Percentiles rank a stretch among this genome's conserved stretches.
Evolutionary conservation across 37 sponge, comb jelly and placozoan species (phyloP).

Genomic region (Halichondria panicea): DNA sequence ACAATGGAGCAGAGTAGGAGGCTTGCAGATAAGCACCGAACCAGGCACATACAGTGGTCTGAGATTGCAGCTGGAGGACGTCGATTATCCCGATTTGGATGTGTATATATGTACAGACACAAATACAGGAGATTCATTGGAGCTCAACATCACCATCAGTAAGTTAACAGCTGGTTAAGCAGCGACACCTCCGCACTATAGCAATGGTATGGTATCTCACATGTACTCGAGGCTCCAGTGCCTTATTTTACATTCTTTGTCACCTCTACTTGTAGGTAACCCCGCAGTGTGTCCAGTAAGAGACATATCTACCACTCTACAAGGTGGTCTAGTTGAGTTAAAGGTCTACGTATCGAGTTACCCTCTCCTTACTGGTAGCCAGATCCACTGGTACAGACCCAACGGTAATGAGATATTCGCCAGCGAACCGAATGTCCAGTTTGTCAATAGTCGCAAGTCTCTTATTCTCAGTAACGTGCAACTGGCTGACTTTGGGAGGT

Average conservation of each 20-base stretch:
- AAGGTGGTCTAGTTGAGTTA: not conserved
- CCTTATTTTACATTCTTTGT: no score
- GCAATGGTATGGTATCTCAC: no score
- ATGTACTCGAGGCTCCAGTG: no score
- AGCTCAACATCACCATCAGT: constrained; percentile 22
- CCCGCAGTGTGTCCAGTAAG: not conserved
- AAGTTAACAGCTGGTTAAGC: no score
- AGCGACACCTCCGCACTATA: no score
- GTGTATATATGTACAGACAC: constrained; percentile 23
- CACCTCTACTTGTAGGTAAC: not conserved
- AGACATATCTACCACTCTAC: not conserved
- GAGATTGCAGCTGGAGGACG: not conserved
- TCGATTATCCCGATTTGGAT: constrained; percentile 5
- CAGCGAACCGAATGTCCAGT: not conserved
- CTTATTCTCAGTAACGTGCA: not conserved
- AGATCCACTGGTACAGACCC: not conserved
- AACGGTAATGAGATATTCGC: not conserved
- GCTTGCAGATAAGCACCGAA: no score
- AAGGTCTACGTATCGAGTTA: not conserved
- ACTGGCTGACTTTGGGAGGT: not conserved
- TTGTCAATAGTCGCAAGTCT: not conserved
- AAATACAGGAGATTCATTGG: not conserved
- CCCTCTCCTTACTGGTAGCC: not conserved
- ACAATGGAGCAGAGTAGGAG: constrained; percentile 14
- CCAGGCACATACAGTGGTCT: no score